These are phyloP conservation scores for Parelbella ahira DNA, from an alignment of 2,888 invertebrate species.

Conservation along the genomic window DNA sequence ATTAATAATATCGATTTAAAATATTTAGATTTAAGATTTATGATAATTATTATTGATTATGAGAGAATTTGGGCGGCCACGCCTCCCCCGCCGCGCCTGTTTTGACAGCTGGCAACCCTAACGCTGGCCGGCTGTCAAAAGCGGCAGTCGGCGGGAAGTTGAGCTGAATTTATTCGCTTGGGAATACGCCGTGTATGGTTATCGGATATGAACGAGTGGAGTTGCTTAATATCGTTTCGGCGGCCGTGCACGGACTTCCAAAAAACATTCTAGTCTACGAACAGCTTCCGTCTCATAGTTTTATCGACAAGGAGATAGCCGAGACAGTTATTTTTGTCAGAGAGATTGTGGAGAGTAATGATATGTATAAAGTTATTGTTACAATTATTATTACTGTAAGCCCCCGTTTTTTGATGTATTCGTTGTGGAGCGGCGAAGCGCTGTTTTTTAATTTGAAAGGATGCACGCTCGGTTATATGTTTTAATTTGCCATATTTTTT, in stretches of 20 bases:
- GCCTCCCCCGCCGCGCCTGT: slow-evolving; percentile 33
- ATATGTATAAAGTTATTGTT: slow-evolving; percentile 53
- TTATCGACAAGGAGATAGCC: slow-evolving; percentile 37
- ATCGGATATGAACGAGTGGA: slow-evolving; percentile 22
- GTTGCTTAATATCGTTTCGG: slow-evolving; percentile 26
- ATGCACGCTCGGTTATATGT: slow-evolving; percentile 58
- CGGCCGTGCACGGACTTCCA: slow-evolving; percentile 38
- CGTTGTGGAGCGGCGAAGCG: slow-evolving; percentile 33
- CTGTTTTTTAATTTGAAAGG: slow-evolving; percentile 37
- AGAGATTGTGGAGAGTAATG: slow-evolving; percentile 32
- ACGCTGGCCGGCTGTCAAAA: slow-evolving; percentile 26
- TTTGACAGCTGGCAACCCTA: slow-evolving; percentile 16
- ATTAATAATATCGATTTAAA: slow-evolving; percentile 39
- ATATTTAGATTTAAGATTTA: slow-evolving; percentile 56
- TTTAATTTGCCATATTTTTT: slow-evolving; percentile 69
- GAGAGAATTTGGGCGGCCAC: slow-evolving; percentile 43
- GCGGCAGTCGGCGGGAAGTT: slow-evolving; percentile 25
- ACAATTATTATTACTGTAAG: slow-evolving; percentile 39
- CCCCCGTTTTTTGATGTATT: slow-evolving; percentile 35
- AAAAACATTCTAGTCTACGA: slow-evolving; percentile 57
- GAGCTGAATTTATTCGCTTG: slow-evolving; percentile 40
- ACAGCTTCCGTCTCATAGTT: slow-evolving; percentile 63
- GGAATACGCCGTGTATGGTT: slow-evolving; percentile 39
- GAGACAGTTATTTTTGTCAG: slow-evolving; percentile 60
- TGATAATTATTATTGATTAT: slow-evolving; percentile 40